Base-by-base conservation (phyloP, 2,888 invertebrate genomes). In the Epistrophe eligans region DNA sequence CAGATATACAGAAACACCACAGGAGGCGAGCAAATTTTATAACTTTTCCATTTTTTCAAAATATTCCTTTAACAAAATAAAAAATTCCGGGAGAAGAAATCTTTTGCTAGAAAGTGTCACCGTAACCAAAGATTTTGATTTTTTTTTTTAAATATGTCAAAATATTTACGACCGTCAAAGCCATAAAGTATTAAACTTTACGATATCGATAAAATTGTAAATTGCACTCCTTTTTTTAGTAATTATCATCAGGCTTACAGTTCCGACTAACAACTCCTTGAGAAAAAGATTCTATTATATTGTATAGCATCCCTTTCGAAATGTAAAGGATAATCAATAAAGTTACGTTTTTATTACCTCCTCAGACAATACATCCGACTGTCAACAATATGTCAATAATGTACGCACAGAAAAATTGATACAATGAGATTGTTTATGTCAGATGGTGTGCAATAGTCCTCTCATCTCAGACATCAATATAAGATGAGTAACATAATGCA, bases 321-420 rank as follows among this genome's bases (percentile, higher is more conserved):
- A 43, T 43, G 43, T 66, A 79, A 82, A 79, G 74, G 87, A 83
- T 87, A 87, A 87, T 87, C 87, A 76, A 87, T 87, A 87, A 87
- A 83, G 76, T 81, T 62, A 66, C 87, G 64, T 74, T 87, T 87
- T 87, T 87, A 87, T 87, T 85, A 76, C 83, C 83, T 79, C 50
- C 60, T 82, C 83, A 71, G 32, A 87, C 79, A 83, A 83, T 76
- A 62, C 74, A 66, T 66, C 11, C 55, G 58, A 52, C 83, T 87
- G 87, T 87, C 87, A 87, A 79, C 87, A 79, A 87, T 83, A 79
- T 87, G 87, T 87, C 87, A 87, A 87, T 87, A 87, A 77, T 82
- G 82, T 62, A 55, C 74, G 81, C 35, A 52, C 50, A 70, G 64
- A 60, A 74, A 74, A 70, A 62, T 62, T 64, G 52, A 32, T 62